Conservation (phyloP, 2,113 vertebrate genomes). For the Siniperca chuatsi region DNA sequence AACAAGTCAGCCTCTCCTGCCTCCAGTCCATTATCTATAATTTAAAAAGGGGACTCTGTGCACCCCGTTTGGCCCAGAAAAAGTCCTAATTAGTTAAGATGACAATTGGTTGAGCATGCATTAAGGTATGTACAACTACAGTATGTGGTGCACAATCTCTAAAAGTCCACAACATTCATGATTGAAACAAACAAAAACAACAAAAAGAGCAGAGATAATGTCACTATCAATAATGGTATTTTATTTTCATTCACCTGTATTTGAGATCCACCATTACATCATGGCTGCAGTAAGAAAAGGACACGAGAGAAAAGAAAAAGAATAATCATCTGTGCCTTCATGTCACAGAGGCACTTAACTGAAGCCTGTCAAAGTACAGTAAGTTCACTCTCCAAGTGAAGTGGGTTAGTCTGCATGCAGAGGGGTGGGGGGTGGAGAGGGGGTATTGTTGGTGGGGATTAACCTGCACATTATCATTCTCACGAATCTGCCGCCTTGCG, state of each 20-base stretch:
- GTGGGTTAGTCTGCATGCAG: constrained; percentile 40
- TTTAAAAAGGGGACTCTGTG: background rate
- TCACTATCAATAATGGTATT: background rate
- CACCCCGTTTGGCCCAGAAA: constrained; percentile 5
- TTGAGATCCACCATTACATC: constrained; percentile 28
- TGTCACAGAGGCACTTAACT: constrained; percentile 39
- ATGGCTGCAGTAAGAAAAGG: constrained; percentile 38
- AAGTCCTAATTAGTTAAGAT: background rate
- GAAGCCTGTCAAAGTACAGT: constrained; percentile 19
- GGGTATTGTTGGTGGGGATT: constrained; percentile 55
- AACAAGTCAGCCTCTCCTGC: constrained; percentile 11
- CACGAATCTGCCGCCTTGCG: constrained; percentile 53
- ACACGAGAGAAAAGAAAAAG: constrained; percentile 28
- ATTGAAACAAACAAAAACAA: background rate
- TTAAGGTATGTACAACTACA: no score
- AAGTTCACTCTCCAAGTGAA: constrained; percentile 32
- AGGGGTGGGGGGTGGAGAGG: background rate
- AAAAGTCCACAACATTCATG: background rate
- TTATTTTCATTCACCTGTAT: constrained; percentile 41
- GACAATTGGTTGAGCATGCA: background rate
- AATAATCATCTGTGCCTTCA: background rate
- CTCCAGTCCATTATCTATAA: background rate
- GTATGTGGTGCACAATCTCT: background rate
- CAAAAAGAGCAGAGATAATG: background rate
- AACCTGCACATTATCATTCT: constrained; percentile 61